These are phyloP conservation scores for Chrysopilus asiliformis DNA, from an alignment of 2,888 invertebrate species.

Conservation along the genomic window DNA sequence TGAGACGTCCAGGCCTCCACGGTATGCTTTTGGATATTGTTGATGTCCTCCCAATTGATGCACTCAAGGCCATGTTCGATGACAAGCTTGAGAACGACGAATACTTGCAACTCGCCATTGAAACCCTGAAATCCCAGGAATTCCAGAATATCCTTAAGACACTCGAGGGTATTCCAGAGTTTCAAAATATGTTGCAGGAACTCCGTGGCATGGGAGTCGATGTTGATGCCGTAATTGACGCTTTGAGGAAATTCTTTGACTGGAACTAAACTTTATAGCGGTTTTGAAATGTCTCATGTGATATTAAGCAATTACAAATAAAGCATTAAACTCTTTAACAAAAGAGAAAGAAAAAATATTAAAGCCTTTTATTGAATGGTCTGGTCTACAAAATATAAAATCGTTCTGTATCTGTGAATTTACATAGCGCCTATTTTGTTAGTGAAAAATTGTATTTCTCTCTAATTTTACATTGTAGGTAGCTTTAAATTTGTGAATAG, in stretches of 20 bases:
- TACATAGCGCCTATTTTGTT: too few relatives aligned
- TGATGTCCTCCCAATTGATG: slow-evolving; percentile 7
- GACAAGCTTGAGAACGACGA: slow-evolving; percentile 8
- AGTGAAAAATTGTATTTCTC: too few relatives aligned
- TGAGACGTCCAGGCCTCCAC: slow-evolving; percentile 4
- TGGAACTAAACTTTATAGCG: slow-evolving; percentile 5
- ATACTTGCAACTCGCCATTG: slow-evolving; percentile 7
- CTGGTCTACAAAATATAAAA: too few relatives aligned
- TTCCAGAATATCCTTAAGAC: slow-evolving; percentile 7
- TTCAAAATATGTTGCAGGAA: slow-evolving; percentile 4
- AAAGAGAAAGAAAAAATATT: too few relatives aligned
- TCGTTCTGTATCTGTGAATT: too few relatives aligned
- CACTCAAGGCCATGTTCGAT: slow-evolving; percentile 5
- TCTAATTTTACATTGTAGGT: too few relatives aligned
- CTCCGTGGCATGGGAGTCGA: slow-evolving; percentile 8
- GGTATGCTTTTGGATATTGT: slow-evolving; percentile 8
- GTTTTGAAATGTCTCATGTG: too few relatives aligned
- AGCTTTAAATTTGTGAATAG: too few relatives aligned
- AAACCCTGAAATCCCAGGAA: slow-evolving; percentile 9
- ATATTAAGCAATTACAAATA: too few relatives aligned
- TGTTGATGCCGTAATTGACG: slow-evolving; percentile 7
- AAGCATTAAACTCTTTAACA: too few relatives aligned
- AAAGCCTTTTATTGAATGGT: too few relatives aligned
- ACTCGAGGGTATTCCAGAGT: slow-evolving; percentile 6
- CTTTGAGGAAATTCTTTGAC: slow-evolving; percentile 8